Conservation (phyloP, 2,113 vertebrate species). For the Poicephalus meyeri region DNA sequence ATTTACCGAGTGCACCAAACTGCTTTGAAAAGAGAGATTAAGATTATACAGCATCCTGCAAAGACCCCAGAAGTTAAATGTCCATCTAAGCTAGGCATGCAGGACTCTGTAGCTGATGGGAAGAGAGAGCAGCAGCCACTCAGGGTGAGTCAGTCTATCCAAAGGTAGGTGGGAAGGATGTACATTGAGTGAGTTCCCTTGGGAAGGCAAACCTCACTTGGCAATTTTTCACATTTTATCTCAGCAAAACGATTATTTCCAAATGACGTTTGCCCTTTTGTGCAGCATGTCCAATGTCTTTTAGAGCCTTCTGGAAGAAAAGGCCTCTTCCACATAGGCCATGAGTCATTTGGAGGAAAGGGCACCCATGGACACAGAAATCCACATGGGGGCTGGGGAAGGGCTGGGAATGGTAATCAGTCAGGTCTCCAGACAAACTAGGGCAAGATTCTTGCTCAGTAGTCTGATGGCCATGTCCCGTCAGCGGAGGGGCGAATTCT, state of each 20-base stretch:
- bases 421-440: background rate
- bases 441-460: background rate
- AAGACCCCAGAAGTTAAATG: background rate
- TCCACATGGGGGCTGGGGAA: background rate
- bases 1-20: background rate
- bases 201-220: background rate
- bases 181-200: background rate
- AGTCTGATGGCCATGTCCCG: background rate
- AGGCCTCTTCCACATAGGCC: background rate
- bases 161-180: background rate
- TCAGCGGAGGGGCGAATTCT: background rate
- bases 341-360: constrained; percentile 33
- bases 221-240: background rate
- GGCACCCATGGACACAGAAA: background rate
- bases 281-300: background rate
- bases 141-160: background rate
- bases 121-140: background rate
- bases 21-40: background rate
- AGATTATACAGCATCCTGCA: background rate
- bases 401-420: background rate
- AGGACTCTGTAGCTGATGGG: background rate
- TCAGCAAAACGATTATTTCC: background rate
- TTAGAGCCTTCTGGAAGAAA: constrained; percentile 6
- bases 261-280: background rate
- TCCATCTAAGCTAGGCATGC: background rate